Percentiles rank a stretch among this genome's conserved stretches.
phyloP scores from a whole-genome alignment of 2,113 vertebrate species.

The Oryctolagus cuniculus region mOryCun1.1 NC_091453.1:26624501-26625000 shows the following conservation, averaged over 20 bases:
- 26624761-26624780: conserved; percentile 1
- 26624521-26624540: too few relatives aligned
- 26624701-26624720: too few relatives aligned
- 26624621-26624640: too few relatives aligned
- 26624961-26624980: background rate
- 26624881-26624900: background rate
- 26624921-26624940: background rate
- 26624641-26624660: too few relatives aligned
- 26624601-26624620: too few relatives aligned
- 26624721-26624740: background rate
- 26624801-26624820: conserved; percentile 19
- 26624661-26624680: too few relatives aligned
- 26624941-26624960: conserved; percentile 12
- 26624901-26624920: background rate
- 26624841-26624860: background rate
- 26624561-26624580: too few relatives aligned
- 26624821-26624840: background rate
- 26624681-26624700: too few relatives aligned
- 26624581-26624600: too few relatives aligned
- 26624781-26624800: too few relatives aligned
- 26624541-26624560: too few relatives aligned
- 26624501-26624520: too few relatives aligned
- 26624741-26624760: background rate
- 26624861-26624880: background rate
- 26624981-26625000: background rate